A percentile compares a stretch with the other conserved stretches of the same genome.
These are phyloP conservation scores for Stichodactyla helianthus DNA, from an alignment of 64 coral and sea anemone genomes.

Conservation along the genomic window DNA sequence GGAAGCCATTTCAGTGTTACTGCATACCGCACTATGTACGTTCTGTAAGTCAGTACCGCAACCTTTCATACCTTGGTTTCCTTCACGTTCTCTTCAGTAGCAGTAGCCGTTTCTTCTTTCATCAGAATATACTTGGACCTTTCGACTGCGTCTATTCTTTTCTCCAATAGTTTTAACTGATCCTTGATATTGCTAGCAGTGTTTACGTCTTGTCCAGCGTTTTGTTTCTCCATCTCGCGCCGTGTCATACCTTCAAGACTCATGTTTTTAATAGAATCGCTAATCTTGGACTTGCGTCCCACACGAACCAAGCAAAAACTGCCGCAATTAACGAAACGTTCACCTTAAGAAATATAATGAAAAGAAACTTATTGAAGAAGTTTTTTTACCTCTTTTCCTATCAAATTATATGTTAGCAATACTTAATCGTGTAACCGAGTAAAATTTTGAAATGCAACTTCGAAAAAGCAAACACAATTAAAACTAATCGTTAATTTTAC, in stretches of 20 bases:
- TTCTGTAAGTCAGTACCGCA: too few species aligned
- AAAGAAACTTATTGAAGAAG: too few species aligned
- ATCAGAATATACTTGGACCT: not conserved
- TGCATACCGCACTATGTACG: too few species aligned
- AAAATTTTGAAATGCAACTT: too few species aligned
- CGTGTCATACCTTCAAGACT: constrained; percentile 53
- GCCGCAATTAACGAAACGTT: constrained; percentile 53
- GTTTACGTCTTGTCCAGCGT: not conserved
- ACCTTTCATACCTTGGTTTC: not conserved
- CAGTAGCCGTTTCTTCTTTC: not conserved
- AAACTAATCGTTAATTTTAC: too few species aligned
- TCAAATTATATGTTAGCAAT: too few species aligned
- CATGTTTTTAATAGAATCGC: constrained; percentile 27
- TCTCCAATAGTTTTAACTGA: constrained; percentile 11
- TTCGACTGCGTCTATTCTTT: constrained; percentile 7
- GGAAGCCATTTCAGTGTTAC: too few species aligned
- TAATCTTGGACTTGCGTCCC: constrained; percentile 71
- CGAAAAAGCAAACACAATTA: too few species aligned
- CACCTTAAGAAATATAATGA: not conserved
- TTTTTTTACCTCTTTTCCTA: too few species aligned
- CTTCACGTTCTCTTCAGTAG: not conserved
- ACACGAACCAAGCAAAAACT: constrained; percentile 72
- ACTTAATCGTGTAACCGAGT: too few species aligned
- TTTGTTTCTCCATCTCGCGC: constrained; percentile 1
- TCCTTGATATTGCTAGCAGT: constrained; percentile 21